Conservation (phyloP, 2,113 vertebrate genomes). For the Myiagra hebetior region DNA sequence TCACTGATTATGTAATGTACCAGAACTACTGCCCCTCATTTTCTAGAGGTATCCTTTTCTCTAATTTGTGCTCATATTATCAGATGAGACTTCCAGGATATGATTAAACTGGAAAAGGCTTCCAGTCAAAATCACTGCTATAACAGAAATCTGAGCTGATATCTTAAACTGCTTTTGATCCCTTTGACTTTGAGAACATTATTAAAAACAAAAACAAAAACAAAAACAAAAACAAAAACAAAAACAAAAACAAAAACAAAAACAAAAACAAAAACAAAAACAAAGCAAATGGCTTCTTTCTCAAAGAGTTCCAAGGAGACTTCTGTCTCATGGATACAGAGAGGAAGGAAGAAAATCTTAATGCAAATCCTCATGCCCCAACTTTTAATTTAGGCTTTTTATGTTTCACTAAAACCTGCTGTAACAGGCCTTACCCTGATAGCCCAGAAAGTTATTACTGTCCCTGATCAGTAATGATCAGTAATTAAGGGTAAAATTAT, state of each 20-base stretch:
- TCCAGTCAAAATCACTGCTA: not conserved
- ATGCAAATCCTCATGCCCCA: not conserved
- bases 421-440: not conserved
- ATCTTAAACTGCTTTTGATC: not conserved
- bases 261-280: not conserved
- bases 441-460: not conserved
- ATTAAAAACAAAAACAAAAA: not conserved
- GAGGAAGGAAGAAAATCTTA: not conserved
- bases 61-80: not conserved
- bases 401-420: not conserved
- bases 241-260: not conserved
- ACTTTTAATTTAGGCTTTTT: not conserved
- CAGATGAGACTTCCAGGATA: not conserved
- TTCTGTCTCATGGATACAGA: not conserved
- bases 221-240: not conserved
- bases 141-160: not conserved
- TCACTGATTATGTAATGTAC: not conserved
- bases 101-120: not conserved
- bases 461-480: not conserved
- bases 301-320: not conserved
- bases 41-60: not conserved
- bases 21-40: not conserved
- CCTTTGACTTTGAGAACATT: not conserved
- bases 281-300: not conserved
- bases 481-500: not conserved